Percentiles rank a stretch among this genome's conserved stretches.
phyloP scores from a whole-genome alignment of 2,888 invertebrate genomes.

The Smittia sp. region DNA sequence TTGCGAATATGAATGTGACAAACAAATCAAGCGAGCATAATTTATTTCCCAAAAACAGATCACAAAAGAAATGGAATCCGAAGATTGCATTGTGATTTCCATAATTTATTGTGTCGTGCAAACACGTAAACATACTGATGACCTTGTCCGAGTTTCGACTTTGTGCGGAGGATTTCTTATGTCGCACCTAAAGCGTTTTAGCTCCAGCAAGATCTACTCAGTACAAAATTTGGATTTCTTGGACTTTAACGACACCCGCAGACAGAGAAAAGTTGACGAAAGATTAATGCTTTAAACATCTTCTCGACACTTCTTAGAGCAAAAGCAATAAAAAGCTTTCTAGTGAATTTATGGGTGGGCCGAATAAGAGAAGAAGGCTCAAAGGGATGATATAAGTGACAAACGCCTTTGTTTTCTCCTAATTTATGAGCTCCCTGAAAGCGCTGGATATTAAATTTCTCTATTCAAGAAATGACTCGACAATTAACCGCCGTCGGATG shows the following conservation, averaged over 20 bases:
- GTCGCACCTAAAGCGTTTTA: not conserved
- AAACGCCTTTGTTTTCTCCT: not conserved
- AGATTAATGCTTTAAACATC: conserved; percentile 2
- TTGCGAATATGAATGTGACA: conserved; percentile 9
- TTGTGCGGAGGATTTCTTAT: not conserved
- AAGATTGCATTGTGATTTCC: conserved; percentile 1
- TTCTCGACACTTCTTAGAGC: not conserved
- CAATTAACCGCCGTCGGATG: too few relatives aligned
- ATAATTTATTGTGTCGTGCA: not conserved
- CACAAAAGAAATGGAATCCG: not conserved
- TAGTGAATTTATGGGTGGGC: not conserved
- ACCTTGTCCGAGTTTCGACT: not conserved
- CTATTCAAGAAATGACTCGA: too few relatives aligned
- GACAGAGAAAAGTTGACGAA: not conserved
- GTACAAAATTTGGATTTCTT: too few relatives aligned
- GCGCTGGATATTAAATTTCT: not conserved
- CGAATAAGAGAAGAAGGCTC: not conserved
- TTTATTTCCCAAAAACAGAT: not conserved
- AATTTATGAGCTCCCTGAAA: not conserved
- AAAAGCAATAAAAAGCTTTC: conserved; percentile 4
- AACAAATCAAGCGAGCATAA: not conserved
- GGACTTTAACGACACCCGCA: not conserved
- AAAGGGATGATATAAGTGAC: conserved; percentile 14
- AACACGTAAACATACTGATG: not conserved
- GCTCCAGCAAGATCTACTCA: not conserved